Conservation (phyloP, 1,140 invertebrate species). For the Drosophila carrolli region DNA sequence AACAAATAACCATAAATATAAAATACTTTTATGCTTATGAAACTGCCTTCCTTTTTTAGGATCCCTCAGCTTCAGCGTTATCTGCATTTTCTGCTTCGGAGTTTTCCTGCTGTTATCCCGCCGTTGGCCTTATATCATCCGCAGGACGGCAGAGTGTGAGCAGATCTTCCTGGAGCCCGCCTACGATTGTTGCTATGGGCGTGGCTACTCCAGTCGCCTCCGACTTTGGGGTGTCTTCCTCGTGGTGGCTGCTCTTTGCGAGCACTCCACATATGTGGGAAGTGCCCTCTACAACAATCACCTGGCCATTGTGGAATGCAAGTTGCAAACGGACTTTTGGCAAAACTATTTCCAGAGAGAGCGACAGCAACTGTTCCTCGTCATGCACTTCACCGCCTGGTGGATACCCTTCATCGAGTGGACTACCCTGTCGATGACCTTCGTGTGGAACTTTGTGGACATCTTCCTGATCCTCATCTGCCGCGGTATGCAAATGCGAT, state of each 20-base stretch:
- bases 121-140: conserved; percentile 67
- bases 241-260: conserved; percentile 54
- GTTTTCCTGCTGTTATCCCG: conserved; percentile 61
- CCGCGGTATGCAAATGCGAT: conserved; percentile 86
- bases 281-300: conserved; percentile 76
- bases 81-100: conserved; percentile 65
- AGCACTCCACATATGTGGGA: conserved; percentile 69
- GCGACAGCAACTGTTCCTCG: conserved; percentile 65
- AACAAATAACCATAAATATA: not conserved
- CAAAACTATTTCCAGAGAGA: conserved; percentile 74
- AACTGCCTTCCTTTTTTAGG: conserved; percentile 21
- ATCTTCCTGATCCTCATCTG: conserved; percentile 87
- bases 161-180: conserved; percentile 56
- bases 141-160: conserved; percentile 58
- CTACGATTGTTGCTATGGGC: conserved; percentile 54
- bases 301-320: conserved; percentile 67
- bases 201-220: conserved; percentile 48
- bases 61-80: conserved; percentile 75
- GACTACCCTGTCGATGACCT: conserved; percentile 85
- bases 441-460: conserved; percentile 89
- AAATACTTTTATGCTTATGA: too few relatives aligned
- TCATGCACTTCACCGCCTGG: conserved; percentile 56
- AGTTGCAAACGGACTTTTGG: conserved; percentile 73
- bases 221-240: conserved; percentile 56
- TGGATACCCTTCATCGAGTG: conserved; percentile 72